Percentiles rank a stretch among this genome's conserved stretches.
These are phyloP conservation scores for Callocephalon fimbriatum DNA, from an alignment of 2,113 vertebrate genomes.

Conservation along the genomic window DNA sequence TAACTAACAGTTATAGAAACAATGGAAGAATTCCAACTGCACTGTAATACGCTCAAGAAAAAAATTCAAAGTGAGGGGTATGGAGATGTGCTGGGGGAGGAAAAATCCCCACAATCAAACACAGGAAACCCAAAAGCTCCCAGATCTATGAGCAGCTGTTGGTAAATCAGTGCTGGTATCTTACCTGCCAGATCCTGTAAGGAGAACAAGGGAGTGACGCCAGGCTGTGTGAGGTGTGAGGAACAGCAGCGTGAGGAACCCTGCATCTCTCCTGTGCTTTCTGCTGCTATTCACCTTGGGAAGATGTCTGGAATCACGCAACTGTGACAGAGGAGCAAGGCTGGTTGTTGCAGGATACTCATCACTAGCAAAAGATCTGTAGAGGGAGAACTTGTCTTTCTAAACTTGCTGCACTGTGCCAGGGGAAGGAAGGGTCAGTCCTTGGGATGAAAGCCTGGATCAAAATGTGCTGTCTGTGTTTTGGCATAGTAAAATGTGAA, in stretches of 20 bases:
- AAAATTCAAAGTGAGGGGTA: too few relatives aligned
- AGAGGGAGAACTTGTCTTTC: background rate
- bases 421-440: background rate
- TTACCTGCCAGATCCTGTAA: background rate
- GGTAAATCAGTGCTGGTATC: background rate
- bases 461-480: background rate
- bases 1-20: too few relatives aligned
- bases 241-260: background rate
- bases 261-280: background rate
- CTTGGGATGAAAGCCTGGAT: background rate
- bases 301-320: background rate
- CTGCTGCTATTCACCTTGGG: background rate
- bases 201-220: too few relatives aligned
- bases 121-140: accelerated
- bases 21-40: too few relatives aligned
- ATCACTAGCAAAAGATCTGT: background rate
- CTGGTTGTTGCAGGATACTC: background rate
- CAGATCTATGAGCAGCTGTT: background rate
- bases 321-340: background rate
- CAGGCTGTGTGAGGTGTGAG: background rate
- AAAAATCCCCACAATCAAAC: background rate
- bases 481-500: background rate
- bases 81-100: accelerated
- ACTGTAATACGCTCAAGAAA: too few relatives aligned
- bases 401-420: background rate